These are phyloP conservation scores for Drosophila putrida DNA, from an alignment of 2,888 invertebrate species.

Conservation along the genomic window DNA sequence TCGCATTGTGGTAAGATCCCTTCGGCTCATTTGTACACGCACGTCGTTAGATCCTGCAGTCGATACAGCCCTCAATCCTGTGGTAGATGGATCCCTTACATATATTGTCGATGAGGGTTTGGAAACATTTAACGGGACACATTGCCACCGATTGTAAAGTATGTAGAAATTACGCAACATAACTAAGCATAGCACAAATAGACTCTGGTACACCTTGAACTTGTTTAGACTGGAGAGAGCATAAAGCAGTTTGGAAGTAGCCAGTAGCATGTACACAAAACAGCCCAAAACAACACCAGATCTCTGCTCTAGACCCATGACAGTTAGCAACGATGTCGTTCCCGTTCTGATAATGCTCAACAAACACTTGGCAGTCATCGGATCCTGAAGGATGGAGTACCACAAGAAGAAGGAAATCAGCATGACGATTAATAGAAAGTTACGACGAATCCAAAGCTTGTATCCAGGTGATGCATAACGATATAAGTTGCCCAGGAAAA, in stretches of 20 bases:
- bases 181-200: constrained; percentile 23
- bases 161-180: neutral
- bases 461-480: neutral
- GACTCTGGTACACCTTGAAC: constrained; percentile 5
- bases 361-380: neutral
- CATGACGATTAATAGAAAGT: neutral
- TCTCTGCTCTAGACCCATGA: neutral
- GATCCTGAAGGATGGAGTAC: constrained; percentile 12
- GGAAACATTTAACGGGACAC: neutral
- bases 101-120: neutral
- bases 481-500: constrained; percentile 1
- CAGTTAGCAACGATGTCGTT: constrained; percentile 2
- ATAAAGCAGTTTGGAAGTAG: constrained; percentile 17
- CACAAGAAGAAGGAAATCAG: constrained; percentile 3
- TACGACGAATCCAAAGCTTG: neutral
- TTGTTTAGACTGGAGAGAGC: constrained; percentile 10
- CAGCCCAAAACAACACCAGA: constrained; percentile 4
- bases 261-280: constrained; percentile 13
- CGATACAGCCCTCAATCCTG: neutral
- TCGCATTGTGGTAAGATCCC: neutral
- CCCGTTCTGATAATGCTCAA: constrained; percentile 15
- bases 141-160: neutral
- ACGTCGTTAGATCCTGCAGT: neutral
- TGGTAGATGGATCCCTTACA: neutral
- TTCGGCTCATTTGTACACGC: neutral